A percentile compares a stretch with the other conserved stretches of the same genome.
Evolutionary conservation across 1,140 invertebrate genomes (phyloP).

Genomic region (Hycleus phaleratus): DNA sequence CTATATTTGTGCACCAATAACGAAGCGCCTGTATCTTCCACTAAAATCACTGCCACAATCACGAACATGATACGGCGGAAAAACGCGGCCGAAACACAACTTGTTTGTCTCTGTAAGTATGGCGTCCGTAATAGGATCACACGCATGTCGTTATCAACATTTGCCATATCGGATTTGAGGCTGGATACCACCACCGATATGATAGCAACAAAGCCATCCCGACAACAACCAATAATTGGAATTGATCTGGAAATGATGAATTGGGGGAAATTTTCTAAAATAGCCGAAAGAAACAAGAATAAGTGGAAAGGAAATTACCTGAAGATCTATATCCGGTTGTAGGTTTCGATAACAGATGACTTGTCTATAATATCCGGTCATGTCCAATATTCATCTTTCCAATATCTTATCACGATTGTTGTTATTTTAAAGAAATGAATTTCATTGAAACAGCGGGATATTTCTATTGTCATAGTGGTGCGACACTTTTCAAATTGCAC

Average conservation of each 20-base stretch:
- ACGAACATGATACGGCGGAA: slow-evolving; percentile 28
- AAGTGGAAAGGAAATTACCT: too few relatives aligned
- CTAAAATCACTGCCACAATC: slow-evolving; percentile 41
- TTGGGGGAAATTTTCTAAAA: too few relatives aligned
- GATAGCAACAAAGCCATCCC: neutral
- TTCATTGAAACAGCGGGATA: too few relatives aligned
- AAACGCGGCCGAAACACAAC: slow-evolving; percentile 24
- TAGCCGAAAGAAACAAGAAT: too few relatives aligned
- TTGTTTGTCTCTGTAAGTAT: slow-evolving; percentile 16
- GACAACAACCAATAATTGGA: neutral
- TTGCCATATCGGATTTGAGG: neutral
- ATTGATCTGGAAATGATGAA: slow-evolving; percentile 6
- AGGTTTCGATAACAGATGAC: too few relatives aligned
- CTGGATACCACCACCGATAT: slow-evolving; percentile 2
- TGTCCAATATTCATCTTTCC: too few relatives aligned
- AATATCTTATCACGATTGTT: too few relatives aligned
- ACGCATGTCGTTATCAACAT: slow-evolving; percentile 34
- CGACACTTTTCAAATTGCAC: too few relatives aligned
- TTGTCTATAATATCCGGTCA: too few relatives aligned
- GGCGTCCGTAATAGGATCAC: slow-evolving; percentile 17
- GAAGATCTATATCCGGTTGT: too few relatives aligned
- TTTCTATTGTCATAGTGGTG: too few relatives aligned
- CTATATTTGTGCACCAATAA: slow-evolving; percentile 62
- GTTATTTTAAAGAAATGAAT: too few relatives aligned
- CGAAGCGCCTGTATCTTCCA: slow-evolving; percentile 42